These are phyloP conservation scores for Alligator mississippiensis DNA, from an alignment of 2,113 vertebrate genomes.

Conservation along the genomic window DNA sequence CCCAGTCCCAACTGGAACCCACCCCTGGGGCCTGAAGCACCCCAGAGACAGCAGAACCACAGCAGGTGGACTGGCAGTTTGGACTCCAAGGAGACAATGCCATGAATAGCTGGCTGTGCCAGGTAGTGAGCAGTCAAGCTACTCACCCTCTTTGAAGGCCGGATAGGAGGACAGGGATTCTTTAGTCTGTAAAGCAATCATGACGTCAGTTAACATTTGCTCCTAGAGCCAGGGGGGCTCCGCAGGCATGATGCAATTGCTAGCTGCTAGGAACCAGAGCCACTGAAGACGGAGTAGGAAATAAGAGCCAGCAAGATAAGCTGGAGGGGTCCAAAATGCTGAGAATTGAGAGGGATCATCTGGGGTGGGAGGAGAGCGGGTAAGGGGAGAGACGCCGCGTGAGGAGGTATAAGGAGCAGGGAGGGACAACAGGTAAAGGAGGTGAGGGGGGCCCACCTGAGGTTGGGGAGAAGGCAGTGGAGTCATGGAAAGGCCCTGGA, in stretches of 20 bases:
- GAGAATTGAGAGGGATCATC: too few species aligned
- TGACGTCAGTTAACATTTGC: not conserved
- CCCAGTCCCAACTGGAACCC: not conserved
- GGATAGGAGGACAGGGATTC: slow-evolving; percentile 70
- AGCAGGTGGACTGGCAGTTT: too few species aligned
- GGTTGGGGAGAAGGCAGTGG: too few species aligned
- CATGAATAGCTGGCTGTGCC: not conserved
- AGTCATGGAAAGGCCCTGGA: not conserved
- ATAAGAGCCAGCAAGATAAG: not conserved
- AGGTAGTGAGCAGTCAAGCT: not conserved
- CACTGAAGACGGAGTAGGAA: too few species aligned
- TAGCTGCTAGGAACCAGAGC: not conserved
- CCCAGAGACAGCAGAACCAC: not conserved
- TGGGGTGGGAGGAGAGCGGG: too few species aligned
- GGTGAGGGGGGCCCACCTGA: not conserved
- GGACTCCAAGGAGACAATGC: accelerated
- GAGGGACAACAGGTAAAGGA: not conserved
- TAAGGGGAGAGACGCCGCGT: too few species aligned
- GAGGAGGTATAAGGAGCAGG: too few species aligned
- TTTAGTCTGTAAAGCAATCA: slow-evolving; percentile 76
- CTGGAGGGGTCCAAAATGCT: not conserved
- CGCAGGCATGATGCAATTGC: too few species aligned
- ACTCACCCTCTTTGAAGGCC: slow-evolving; percentile 89
- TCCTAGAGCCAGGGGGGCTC: not conserved
- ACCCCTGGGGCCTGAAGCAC: accelerated